Base-by-base conservation (phyloP, 2,888 invertebrate species). In the Hedya salicella region DNA sequence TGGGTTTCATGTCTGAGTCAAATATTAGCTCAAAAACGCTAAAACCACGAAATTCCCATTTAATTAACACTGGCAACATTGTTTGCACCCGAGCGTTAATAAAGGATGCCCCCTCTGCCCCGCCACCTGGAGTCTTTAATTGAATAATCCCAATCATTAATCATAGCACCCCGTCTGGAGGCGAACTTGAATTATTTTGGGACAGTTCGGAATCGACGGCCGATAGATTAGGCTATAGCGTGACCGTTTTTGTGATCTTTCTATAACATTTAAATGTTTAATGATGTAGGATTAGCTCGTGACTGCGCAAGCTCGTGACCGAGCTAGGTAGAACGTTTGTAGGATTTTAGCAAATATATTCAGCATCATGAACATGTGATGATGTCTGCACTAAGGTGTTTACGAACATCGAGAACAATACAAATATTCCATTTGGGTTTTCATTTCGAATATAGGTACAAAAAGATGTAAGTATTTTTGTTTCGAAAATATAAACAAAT, bases 71-170 rank as follows among this genome's bases (percentile, higher is more conserved):
- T 42, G 53, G 48, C 60, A 66, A 61, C 48, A 53, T 49, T 42
- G 44, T 36, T 46, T 21, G 42, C 39, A 81, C 81, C 83, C 82
- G 73, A 72, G 74, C 69, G 78, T 79, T 83, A 83, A 83, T 81
- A 82, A 80, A 83, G 74, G 78, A 72, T 53, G 54, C 67, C 63
- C 67, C 66, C 62, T n/a, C 64, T 39, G 54, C 53, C 42, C 54
- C 71, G 77, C 77, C 85, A 89, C 90, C 90, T 89, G 88, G 82
- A 83, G 87, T 87, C 88, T 88, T 91, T 92, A 92, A 92, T 93
- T 93, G 90, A 92, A 92, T 92, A 92, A 92, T 92, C 90, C 85
- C 80, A 79, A 85, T 89, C 92, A 92, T 93, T 92, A 92, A 93
- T 93, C 92, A 92, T 89, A 83, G 78, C 77, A 76, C 78, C 80